Evolutionary conservation across 2,888 invertebrate genomes (phyloP).

Genomic region (Epicampocera succincta): DNA sequence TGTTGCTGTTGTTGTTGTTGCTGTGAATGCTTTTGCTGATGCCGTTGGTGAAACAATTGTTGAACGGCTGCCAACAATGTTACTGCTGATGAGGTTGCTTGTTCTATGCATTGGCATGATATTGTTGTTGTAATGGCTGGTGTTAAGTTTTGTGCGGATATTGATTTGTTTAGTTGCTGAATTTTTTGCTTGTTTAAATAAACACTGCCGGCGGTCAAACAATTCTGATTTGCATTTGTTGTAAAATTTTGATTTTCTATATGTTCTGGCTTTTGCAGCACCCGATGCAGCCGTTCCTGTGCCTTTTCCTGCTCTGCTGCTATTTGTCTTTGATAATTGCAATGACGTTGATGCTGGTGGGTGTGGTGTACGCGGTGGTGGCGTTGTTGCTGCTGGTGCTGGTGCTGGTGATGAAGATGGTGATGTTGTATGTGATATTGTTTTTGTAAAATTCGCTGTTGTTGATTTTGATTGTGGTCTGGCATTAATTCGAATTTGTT

Average conservation of each 20-base stretch:
- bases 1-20: conserved; percentile 45
- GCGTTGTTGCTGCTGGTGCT: conserved; percentile 37
- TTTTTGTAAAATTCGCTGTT: conserved; percentile 57
- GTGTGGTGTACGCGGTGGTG: neutral
- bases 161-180: conserved; percentile 41
- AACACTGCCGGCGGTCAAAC: conserved; percentile 61
- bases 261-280: conserved; percentile 51
- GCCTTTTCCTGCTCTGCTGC: neutral
- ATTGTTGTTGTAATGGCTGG: conserved; percentile 31
- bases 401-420: conserved; percentile 31
- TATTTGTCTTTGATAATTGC: conserved; percentile 15
- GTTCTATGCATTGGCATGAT: conserved; percentile 47
- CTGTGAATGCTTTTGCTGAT: conserved; percentile 35
- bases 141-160: conserved; percentile 32
- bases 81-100: conserved; percentile 40
- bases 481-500: conserved; percentile 62
- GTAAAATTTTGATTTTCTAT: conserved; percentile 62
- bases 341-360: conserved; percentile 14
- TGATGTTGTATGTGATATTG: conserved; percentile 60
- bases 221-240: conserved; percentile 59
- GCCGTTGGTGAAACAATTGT: conserved; percentile 41
- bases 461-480: conserved; percentile 52
- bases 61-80: conserved; percentile 37
- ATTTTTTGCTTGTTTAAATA: conserved; percentile 43
- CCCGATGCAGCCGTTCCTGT: conserved; percentile 14